Base-by-base conservation (phyloP, 1,140 invertebrate species). In the Euwallacea similis region DNA sequence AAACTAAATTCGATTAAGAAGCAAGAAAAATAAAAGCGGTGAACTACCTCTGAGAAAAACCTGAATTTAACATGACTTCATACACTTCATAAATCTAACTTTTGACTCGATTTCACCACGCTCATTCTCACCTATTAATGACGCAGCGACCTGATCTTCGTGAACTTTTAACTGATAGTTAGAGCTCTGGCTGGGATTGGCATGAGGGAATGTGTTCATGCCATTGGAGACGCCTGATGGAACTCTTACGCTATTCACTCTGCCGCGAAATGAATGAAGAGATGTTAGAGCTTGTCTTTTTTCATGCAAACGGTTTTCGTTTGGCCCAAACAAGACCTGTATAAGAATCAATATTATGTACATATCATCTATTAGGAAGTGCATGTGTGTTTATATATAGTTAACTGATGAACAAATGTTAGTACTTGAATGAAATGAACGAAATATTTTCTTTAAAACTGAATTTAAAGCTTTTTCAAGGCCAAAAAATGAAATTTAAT, bases 231-330 rank as follows among this genome's bases (percentile, higher is more conserved):
- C 2, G 42, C 55, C 63, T 8, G 70, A 72, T 3, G 69, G 71
- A 42, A 73, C 44, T 42, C 79, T 67, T 21, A 86, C 72, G 83
- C 83, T 74, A 86, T 71, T 72, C 6, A 79, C 78, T 55, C 70
- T 71, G 7, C 78, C 79, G 44, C 71, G 88, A 74, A 89, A 88
- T 4, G 87, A 83, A 74, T 84, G 83, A 53, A 92, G 79, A 7
- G 89, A 90, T 70, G 89, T 90, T 69, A 93, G 83, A 13, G 90
- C 91, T 74, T 89, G 86, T 69, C 91, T 84, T 73, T 89, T 89
- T 77, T 91, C 88, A 1, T 87, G 81, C 65, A 89, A 82, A 47
- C 85, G 81, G 80, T 83, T 82, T 79, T 89, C 78, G 74, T 89
- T 81, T 73, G 83, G 73, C 81, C 89, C 83, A 81, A 86, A 82